Conservation (phyloP, 1,140 invertebrate genomes). For the Cardiocondyla obscurior region DNA sequence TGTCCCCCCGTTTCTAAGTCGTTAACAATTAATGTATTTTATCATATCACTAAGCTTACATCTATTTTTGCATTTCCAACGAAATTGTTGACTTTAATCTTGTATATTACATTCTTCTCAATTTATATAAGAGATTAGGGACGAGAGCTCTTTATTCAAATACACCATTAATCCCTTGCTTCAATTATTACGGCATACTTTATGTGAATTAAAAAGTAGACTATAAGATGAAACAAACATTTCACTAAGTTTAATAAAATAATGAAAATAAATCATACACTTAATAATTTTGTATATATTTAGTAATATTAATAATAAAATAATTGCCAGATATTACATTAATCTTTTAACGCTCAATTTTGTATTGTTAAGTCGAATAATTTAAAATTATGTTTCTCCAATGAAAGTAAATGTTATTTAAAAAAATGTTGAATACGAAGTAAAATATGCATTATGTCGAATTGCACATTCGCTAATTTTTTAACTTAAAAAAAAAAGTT, state of each 20-base stretch:
- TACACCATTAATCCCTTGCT: not conserved
- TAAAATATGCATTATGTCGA: not conserved
- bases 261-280: not conserved
- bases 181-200: conserved; percentile 10
- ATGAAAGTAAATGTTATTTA: conserved; percentile 4
- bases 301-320: not conserved
- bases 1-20: not conserved
- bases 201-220: not conserved
- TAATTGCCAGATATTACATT: not conserved
- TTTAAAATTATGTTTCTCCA: not conserved
- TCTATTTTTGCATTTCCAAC: conserved; percentile 2
- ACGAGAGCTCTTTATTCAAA: not conserved
- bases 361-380: not conserved
- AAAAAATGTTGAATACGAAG: not conserved
- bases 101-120: not conserved
- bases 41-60: not conserved
- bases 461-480: not conserved
- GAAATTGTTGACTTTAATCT: not conserved
- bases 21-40: conserved; percentile 33
- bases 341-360: conserved; percentile 18
- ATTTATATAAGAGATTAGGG: not conserved
- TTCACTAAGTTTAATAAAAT: not conserved
- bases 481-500: not conserved
- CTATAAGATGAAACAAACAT: not conserved
- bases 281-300: not conserved